Percentiles rank a stretch among this genome's conserved stretches.
Conservation (phyloP, 2,888 invertebrate species). For the Cremastobaeus sp. region DNA sequence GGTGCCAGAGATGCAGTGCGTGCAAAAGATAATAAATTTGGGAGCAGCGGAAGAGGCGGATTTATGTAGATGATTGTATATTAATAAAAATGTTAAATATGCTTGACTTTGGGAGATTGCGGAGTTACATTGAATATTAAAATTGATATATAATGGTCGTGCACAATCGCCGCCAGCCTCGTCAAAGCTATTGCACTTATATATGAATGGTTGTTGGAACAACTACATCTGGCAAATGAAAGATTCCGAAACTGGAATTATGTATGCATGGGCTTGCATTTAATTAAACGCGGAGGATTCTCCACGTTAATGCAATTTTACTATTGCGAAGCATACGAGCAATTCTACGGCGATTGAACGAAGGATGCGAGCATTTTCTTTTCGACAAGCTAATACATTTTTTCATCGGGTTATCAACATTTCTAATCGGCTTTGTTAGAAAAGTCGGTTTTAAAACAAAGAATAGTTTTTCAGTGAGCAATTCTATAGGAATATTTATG, state of each 20-base stretch:
- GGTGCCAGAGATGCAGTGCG: neutral
- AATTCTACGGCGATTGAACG: constrained; percentile 47
- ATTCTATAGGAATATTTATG: too few species aligned
- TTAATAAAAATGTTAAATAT: too few species aligned
- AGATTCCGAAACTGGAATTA: constrained; percentile 58
- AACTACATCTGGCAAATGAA: constrained; percentile 56
- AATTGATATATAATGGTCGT: too few species aligned
- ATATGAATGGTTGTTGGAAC: constrained; percentile 52
- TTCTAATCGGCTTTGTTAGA: too few species aligned
- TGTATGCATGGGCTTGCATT: constrained; percentile 56
- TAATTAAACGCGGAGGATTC: constrained; percentile 56
- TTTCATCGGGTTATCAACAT: too few species aligned
- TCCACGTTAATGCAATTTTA: constrained; percentile 55
- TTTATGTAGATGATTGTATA: too few species aligned
- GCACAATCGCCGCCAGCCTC: too few species aligned
- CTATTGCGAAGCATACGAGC: constrained; percentile 46
- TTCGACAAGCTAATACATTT: constrained; percentile 11
- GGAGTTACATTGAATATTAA: too few species aligned
- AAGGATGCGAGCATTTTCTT: constrained; percentile 33
- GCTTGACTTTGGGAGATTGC: too few species aligned
- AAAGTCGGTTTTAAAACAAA: too few species aligned
- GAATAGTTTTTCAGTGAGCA: too few species aligned
- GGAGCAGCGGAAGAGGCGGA: constrained; percentile 3
- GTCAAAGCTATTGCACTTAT: constrained; percentile 31
- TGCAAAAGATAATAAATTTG: constrained; percentile 17